These are phyloP conservation scores for Brachionus angularis DNA, from an alignment of 1,140 invertebrate genomes.

Conservation along the genomic window DNA sequence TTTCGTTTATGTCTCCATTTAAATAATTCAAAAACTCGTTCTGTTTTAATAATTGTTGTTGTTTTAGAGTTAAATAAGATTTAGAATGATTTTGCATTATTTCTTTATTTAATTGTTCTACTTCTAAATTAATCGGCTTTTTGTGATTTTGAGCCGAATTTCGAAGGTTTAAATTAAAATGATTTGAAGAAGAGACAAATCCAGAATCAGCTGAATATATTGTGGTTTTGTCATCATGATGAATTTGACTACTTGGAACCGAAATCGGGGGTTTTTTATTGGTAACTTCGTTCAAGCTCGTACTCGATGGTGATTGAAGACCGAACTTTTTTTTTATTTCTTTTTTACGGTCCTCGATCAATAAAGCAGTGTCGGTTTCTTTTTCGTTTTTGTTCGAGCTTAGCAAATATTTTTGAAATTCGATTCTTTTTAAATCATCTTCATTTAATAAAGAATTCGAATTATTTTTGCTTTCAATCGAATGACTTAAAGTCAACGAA, in stretches of 20 bases:
- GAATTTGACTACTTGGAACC: no score
- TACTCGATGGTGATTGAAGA: conserved; percentile 6
- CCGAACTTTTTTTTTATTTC: conserved; percentile 35
- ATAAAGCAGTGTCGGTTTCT: not conserved
- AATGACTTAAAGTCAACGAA: conserved; percentile 6
- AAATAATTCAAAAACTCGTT: conserved; percentile 4
- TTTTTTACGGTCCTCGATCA: conserved; percentile 37
- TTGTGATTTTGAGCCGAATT: not conserved
- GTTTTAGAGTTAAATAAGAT: not conserved
- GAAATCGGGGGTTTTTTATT: not conserved
- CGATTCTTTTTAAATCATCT: conserved; percentile 28
- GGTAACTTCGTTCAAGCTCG: not conserved
- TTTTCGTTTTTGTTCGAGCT: not conserved
- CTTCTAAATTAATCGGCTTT: conserved; percentile 47
- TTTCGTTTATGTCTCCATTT: conserved; percentile 16
- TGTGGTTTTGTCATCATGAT: conserved; percentile 1
- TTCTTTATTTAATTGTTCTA: conserved; percentile 48
- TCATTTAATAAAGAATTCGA: not conserved
- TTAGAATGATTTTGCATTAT: conserved; percentile 47
- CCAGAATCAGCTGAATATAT: conserved; percentile 23
- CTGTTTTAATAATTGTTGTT: no score
- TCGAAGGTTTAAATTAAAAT: conserved; percentile 25
- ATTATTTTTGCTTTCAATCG: not conserved
- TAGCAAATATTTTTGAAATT: conserved; percentile 21
- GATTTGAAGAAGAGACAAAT: conserved; percentile 24